Conservation (phyloP, 2,888 invertebrate genomes). For the Sepioteuthis lessoniana region DNA sequence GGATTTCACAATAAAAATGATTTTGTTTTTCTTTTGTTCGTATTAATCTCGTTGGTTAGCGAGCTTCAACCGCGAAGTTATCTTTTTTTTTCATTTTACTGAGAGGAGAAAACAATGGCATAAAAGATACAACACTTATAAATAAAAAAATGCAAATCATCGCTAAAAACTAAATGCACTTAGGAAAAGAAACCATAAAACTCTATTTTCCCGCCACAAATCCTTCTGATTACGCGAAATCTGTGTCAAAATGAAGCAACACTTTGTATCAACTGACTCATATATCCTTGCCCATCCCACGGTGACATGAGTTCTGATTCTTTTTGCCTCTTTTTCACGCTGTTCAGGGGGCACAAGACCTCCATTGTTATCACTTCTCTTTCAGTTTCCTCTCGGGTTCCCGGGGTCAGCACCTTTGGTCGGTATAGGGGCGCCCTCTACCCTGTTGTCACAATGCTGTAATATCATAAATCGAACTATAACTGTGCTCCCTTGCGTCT, state of each 20-base stretch:
- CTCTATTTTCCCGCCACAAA: background rate
- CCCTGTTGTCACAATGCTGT: constrained; percentile 33
- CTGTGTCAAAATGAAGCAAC: background rate
- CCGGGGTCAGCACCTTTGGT: background rate
- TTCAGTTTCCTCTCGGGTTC: background rate
- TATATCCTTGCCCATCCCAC: background rate
- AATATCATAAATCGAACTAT: background rate
- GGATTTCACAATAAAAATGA: too few species aligned
- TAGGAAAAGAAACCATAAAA: background rate
- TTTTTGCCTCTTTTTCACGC: background rate
- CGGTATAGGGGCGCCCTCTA: background rate
- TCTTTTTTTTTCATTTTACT: too few species aligned
- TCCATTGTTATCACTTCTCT: background rate
- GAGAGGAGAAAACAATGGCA: too few species aligned
- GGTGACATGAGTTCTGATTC: background rate
- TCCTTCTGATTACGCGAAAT: background rate
- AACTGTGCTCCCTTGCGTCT: background rate
- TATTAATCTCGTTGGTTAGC: too few species aligned
- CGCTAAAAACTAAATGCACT: too few species aligned
- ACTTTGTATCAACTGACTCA: background rate
- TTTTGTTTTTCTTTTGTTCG: too few species aligned
- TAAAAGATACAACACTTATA: too few species aligned
- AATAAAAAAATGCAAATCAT: too few species aligned
- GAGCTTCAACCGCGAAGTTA: too few species aligned
- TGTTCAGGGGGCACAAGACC: background rate